Evolutionary conservation across 2,797 vertebrate species (phyloP).

Genomic region (Mormyrops boulengeri): DNA sequence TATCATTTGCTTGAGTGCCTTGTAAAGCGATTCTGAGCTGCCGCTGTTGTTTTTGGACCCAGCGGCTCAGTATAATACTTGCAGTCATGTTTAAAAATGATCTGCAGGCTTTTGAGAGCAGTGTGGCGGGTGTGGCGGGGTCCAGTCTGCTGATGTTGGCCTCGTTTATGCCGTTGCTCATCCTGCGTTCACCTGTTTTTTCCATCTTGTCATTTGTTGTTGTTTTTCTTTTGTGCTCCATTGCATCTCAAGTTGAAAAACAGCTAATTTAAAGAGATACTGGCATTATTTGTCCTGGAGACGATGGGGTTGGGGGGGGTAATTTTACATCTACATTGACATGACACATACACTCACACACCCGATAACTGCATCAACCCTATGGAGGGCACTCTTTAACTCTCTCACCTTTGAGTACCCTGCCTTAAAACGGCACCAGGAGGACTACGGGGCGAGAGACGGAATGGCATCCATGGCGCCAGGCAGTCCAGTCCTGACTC

Average conservation of each 20-base stretch:
- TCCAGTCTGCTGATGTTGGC: constrained; percentile 27
- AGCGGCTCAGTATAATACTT: constrained; percentile 30
- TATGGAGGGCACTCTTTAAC: neutral
- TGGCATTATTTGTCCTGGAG: neutral
- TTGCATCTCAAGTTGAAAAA: neutral
- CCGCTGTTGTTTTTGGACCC: constrained; percentile 22
- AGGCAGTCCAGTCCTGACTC: neutral
- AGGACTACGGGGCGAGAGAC: neutral
- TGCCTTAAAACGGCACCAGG: neutral
- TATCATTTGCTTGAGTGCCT: constrained; percentile 33
- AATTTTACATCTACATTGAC: neutral
- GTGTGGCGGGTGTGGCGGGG: neutral
- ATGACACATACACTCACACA: neutral
- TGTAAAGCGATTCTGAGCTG: neutral
- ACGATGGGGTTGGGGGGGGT: neutral
- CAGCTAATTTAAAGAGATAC: neutral
- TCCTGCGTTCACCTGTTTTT: constrained; percentile 16
- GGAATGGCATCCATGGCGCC: neutral
- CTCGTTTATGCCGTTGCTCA: constrained; percentile 29
- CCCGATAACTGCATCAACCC: neutral
- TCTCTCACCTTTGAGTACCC: neutral
- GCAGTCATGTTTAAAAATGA: constrained; percentile 30
- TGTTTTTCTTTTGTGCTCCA: neutral
- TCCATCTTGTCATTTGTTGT: neutral
- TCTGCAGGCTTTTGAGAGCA: constrained; percentile 29